phyloP scores from a whole-genome alignment of 2,113 vertebrate genomes.

The Paramormyrops kingsleyae region DNA sequence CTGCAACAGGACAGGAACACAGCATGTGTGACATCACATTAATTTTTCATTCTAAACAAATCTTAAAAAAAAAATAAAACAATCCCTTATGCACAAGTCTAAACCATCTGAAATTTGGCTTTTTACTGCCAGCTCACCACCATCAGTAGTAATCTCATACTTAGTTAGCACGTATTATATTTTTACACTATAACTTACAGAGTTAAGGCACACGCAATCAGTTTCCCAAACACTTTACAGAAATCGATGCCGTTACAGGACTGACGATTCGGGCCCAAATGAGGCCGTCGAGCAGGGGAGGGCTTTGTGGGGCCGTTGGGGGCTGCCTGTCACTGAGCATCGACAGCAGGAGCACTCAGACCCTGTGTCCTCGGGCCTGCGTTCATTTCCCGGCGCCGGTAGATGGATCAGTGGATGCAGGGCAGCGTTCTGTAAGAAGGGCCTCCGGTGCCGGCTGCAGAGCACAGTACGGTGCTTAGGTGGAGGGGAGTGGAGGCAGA shows the following conservation, averaged over 20 bases:
- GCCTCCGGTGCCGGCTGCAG: background rate
- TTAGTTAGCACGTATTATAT: background rate
- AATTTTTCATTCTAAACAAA: background rate
- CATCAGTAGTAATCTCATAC: background rate
- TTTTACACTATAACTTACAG: background rate
- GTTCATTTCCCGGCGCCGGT: background rate
- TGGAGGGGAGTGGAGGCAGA: background rate
- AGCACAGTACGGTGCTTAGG: background rate
- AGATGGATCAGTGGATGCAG: background rate
- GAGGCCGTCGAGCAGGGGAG: background rate
- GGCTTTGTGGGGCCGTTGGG: background rate
- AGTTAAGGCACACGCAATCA: background rate
- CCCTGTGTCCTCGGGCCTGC: background rate
- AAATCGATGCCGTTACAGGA: background rate
- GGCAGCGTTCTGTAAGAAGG: background rate
- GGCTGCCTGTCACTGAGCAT: background rate
- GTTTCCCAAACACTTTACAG: background rate
- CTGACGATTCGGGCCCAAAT: background rate
- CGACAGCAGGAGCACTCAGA: background rate
- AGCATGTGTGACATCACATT: background rate
- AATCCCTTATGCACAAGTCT: background rate
- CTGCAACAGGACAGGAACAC: background rate
- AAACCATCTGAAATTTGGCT: background rate
- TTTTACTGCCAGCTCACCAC: background rate
- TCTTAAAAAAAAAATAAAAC: background rate